Base-by-base conservation (phyloP, 2,888 invertebrate species). In the Leptopterna dolabrata region DNA sequence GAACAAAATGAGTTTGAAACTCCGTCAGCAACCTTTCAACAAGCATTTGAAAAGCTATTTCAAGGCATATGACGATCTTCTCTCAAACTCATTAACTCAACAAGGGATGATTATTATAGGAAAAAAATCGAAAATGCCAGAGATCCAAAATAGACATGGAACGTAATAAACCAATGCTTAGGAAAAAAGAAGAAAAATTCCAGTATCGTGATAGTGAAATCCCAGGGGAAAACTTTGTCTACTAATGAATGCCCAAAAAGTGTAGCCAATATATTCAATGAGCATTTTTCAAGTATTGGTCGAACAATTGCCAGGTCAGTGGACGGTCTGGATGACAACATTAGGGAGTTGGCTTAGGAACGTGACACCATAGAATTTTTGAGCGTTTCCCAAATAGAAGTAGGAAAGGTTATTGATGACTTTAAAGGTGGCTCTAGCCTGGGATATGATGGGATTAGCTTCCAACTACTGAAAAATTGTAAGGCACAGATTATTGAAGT, bases 371-470 rank as follows among this genome's bases (percentile, higher is more conserved):
- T 27, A n/a, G 45, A 24, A n/a, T 81, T 81, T 81, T 47, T 41
- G 51, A 16, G n/a, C 4, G 55, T 81, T 14, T 45, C 81, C 4
- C 47, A 81, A 19, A 47, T n/a, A 19, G 45, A 29, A 14, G 81
- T 81, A 13, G 19, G 24, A 9, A 51, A 29, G 47, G 19, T 81
- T 3, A 81, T 81, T 45, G 3, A n/a, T n/a, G 81, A 24, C 45
- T 47, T 81, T 27, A 81, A 47, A 81, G 81, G 81, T 43, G 81
- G 81, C 13, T 81, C 81, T 3, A 19, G 47, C 29, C 81, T 47
- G 6, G 81, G 81, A 11, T 11, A 47, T 9, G 81, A 81, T 27
- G 6, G 29, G 11, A 7, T 81, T 29, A 45, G 43, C 27, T 47
- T 47, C 11, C 47, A 81, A 45, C 45, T 29, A 24, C n/a, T 81